phyloP scores from a whole-genome alignment of 2,888 invertebrate species.

The Macrophya alboannulata region DNA sequence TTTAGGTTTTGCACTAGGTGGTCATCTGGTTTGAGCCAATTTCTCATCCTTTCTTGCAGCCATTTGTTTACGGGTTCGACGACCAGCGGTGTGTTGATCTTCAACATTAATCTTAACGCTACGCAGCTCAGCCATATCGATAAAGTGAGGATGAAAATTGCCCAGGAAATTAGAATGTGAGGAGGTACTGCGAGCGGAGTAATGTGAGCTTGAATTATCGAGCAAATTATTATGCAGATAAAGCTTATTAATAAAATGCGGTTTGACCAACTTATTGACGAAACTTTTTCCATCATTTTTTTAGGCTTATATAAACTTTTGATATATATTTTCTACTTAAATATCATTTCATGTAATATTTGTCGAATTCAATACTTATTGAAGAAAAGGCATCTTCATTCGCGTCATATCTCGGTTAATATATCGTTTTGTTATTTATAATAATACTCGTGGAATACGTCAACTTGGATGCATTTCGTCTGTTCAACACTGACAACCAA shows the following conservation, averaged over 20 bases:
- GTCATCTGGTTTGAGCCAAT: slow-evolving; percentile 55
- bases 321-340: background rate
- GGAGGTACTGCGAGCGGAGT: slow-evolving; percentile 68
- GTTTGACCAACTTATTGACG: slow-evolving; percentile 74
- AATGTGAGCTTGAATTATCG: slow-evolving; percentile 71
- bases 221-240: slow-evolving; percentile 65
- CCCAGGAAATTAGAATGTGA: slow-evolving; percentile 73
- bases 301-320: background rate
- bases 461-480: background rate
- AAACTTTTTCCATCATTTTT: slow-evolving; percentile 64
- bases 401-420: background rate
- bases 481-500: background rate
- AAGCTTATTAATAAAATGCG: slow-evolving; percentile 71
- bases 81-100: slow-evolving; percentile 70
- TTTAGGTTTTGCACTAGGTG: slow-evolving; percentile 52
- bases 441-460: background rate
- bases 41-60: slow-evolving; percentile 64
- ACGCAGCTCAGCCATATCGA: slow-evolving; percentile 75
- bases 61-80: slow-evolving; percentile 68
- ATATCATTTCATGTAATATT: background rate
- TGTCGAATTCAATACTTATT: background rate
- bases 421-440: background rate
- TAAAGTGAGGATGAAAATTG: slow-evolving; percentile 68
- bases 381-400: background rate
- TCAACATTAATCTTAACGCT: slow-evolving; percentile 70